These are phyloP conservation scores for Frieseomelitta varia DNA, from an alignment of 1,140 invertebrate genomes.

Conservation along the genomic window DNA sequence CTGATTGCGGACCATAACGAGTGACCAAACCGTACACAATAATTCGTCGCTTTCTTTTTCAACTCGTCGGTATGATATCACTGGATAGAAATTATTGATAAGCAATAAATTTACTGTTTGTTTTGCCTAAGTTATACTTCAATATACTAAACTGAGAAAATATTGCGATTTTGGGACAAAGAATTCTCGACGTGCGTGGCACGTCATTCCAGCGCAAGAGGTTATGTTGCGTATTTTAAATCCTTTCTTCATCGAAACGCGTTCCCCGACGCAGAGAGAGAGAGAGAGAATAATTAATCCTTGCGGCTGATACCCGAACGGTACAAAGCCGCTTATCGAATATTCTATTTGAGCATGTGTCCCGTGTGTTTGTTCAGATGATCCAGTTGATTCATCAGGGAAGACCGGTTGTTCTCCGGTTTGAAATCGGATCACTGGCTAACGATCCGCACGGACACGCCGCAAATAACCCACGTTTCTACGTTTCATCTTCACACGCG, in stretches of 20 bases:
- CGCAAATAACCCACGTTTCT: not conserved
- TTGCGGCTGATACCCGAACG: not conserved
- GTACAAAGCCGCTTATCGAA: conserved; percentile 3
- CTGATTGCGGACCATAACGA: too few species aligned
- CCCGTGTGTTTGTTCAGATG: conserved; percentile 1
- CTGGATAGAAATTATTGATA: too few species aligned
- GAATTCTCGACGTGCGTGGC: too few species aligned
- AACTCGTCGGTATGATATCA: too few species aligned
- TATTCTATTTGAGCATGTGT: not conserved
- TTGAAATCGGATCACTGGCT: not conserved
- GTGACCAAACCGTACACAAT: too few species aligned
- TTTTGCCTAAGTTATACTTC: too few species aligned
- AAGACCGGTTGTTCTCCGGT: not conserved
- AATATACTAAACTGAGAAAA: too few species aligned
- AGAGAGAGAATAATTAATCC: not conserved
- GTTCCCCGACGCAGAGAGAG: rapidly evolving
- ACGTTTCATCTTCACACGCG: not conserved
- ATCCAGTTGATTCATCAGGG: not conserved
- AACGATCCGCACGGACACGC: not conserved
- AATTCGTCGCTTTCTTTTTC: too few species aligned
- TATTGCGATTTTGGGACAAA: too few species aligned
- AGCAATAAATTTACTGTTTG: too few species aligned
- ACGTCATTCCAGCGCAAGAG: too few species aligned
- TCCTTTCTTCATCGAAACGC: not conserved
- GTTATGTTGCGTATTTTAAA: too few species aligned